Evolutionary conservation across 1,140 invertebrate species (phyloP).

Genomic region (Megalopta genalis): DNA sequence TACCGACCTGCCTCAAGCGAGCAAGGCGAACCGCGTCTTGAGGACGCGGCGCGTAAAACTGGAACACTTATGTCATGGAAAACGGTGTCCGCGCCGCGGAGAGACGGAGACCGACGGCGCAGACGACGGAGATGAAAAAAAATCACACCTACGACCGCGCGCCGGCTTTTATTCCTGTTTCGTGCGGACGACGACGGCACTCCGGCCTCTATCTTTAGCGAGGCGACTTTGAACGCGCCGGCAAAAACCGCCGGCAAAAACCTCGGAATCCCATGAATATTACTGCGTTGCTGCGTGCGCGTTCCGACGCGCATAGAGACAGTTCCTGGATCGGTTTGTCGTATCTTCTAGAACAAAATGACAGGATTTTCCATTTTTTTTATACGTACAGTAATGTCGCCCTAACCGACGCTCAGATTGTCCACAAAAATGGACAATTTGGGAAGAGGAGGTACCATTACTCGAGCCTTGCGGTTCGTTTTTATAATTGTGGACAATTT

Average conservation of each 20-base stretch:
- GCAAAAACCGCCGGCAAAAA: background rate
- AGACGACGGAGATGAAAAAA: background rate
- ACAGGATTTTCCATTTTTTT: too few species aligned
- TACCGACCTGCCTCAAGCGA: slow-evolving; percentile 73
- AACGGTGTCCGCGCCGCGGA: slow-evolving; percentile 25
- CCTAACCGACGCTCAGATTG: too few species aligned
- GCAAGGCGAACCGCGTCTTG: slow-evolving; percentile 35
- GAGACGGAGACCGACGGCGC: background rate
- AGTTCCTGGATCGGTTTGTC: too few species aligned
- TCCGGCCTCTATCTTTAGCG: slow-evolving; percentile 18
- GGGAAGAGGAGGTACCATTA: too few species aligned
- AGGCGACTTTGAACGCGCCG: slow-evolving; percentile 19
- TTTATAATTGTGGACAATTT: too few species aligned
- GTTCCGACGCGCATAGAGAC: background rate
- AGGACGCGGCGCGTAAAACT: slow-evolving; percentile 31
- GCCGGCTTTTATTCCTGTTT: slow-evolving; percentile 7
- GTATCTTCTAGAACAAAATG: too few species aligned
- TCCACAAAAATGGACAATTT: too few species aligned
- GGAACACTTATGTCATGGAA: slow-evolving; percentile 41
- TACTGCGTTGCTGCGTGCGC: background rate
- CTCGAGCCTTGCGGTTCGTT: too few species aligned
- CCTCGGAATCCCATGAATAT: background rate
- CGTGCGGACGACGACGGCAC: background rate
- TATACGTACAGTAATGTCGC: too few species aligned
- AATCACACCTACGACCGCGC: background rate